phyloP scores from a whole-genome alignment of 2,888 invertebrate genomes.

The Villa cingulata region DNA sequence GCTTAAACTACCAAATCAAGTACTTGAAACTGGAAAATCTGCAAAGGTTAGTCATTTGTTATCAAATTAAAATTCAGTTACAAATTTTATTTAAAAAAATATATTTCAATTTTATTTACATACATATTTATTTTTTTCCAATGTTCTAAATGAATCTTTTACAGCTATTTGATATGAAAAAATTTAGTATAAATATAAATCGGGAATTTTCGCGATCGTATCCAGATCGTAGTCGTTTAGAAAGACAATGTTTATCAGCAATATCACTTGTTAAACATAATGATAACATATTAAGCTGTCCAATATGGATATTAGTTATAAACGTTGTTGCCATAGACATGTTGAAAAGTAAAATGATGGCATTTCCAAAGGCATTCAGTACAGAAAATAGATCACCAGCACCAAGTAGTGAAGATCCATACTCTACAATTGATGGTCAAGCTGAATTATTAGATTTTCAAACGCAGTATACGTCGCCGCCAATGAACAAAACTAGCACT shows the following conservation, averaged over 20 bases:
- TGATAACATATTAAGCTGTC: conserved; percentile 52
- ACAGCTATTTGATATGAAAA: conserved; percentile 57
- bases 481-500: conserved; percentile 13
- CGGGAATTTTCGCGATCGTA: conserved; percentile 52
- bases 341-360: conserved; percentile 51
- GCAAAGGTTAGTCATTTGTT: conserved; percentile 39
- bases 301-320: conserved; percentile 66
- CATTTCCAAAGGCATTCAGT: conserved; percentile 21
- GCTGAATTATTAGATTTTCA: conserved; percentile 31
- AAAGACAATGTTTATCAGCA: conserved; percentile 55
- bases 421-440: conserved; percentile 34
- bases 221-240: conserved; percentile 51
- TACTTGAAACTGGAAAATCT: conserved; percentile 47
- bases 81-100: neutral
- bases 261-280: conserved; percentile 58
- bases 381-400: conserved; percentile 20
- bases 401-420: conserved; percentile 31
- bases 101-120: neutral
- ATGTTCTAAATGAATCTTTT: conserved; percentile 9
- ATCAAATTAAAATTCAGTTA: neutral
- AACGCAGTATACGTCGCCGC: conserved; percentile 25
- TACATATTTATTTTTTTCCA: neutral
- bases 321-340: conserved; percentile 67
- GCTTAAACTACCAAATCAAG: conserved; percentile 48
- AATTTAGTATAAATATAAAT: conserved; percentile 52